Percentiles rank a stretch among this genome's conserved stretches.
These are phyloP conservation scores for Globodera ellingtonae DNA, from an alignment of 1,140 invertebrate genomes.

Conservation along the genomic window DNA sequence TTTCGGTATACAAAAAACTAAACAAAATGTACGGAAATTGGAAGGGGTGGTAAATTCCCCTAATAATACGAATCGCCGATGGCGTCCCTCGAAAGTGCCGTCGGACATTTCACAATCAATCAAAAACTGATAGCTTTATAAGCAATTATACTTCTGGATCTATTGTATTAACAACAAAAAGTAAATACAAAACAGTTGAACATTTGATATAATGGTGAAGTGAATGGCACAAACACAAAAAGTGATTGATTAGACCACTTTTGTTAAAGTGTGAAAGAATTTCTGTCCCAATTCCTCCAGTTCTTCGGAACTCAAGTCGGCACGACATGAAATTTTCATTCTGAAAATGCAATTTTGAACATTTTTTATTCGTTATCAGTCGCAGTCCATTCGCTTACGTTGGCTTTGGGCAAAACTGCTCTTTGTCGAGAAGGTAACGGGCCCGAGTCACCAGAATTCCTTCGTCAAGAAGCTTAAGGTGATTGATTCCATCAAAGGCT, in stretches of 20 bases:
- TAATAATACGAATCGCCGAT: too few relatives aligned
- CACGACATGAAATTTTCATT: conserved; percentile 45
- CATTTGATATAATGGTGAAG: too few relatives aligned
- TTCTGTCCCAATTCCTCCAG: conserved; percentile 25
- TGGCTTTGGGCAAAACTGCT: conserved; percentile 47
- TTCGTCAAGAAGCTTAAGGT: conserved; percentile 50
- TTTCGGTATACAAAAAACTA: too few relatives aligned
- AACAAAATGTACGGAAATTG: too few relatives aligned
- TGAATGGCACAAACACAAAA: too few relatives aligned
- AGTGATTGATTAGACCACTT: not conserved
- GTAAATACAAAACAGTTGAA: too few relatives aligned
- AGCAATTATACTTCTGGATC: too few relatives aligned
- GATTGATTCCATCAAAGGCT: conserved; percentile 7
- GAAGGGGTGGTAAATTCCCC: too few relatives aligned
- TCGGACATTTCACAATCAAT: too few relatives aligned
- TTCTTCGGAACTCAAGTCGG: conserved; percentile 37
- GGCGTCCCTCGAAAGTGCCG: too few relatives aligned
- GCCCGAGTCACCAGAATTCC: conserved; percentile 54
- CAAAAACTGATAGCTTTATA: too few relatives aligned
- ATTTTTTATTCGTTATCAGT: not conserved
- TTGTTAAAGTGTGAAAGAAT: not conserved
- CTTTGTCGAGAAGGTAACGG: conserved; percentile 56
- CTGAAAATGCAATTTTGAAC: conserved; percentile 23
- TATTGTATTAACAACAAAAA: too few relatives aligned
- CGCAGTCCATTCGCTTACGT: conserved; percentile 30